Evolutionary conservation across 2,113 vertebrate genomes (phyloP).

Genomic region (Glaucidium brasilianum): DNA sequence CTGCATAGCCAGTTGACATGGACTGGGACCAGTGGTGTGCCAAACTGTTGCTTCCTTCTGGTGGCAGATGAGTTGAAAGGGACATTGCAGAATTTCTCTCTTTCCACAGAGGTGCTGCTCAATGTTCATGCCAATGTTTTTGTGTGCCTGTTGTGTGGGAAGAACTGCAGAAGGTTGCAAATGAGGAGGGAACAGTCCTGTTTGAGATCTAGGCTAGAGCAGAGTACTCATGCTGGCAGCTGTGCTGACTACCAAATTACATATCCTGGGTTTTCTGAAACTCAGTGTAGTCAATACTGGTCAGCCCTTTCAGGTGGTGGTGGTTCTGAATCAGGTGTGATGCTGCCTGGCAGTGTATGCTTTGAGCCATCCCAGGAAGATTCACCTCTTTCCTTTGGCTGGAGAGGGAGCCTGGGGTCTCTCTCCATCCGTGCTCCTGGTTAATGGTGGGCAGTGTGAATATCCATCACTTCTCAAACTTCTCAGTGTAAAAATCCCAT

Average conservation of each 20-base stretch:
- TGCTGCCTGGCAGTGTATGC: not conserved
- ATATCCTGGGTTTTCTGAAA: not conserved
- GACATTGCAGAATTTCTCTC: not conserved
- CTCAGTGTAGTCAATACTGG: not conserved
- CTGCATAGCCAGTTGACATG: fast-evolving
- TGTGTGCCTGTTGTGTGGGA: not conserved
- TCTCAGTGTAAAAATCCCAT: not conserved
- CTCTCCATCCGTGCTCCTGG: not conserved
- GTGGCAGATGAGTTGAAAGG: not conserved
- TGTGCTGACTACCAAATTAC: not conserved
- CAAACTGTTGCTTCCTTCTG: not conserved
- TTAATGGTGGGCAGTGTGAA: not conserved
- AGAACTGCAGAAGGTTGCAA: not conserved
- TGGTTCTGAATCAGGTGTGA: not conserved
- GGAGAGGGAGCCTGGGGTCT: not conserved
- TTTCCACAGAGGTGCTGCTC: not conserved
- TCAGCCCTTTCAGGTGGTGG: not conserved
- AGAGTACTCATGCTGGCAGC: not conserved
- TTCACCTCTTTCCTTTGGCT: not conserved
- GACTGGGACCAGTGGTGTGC: not conserved
- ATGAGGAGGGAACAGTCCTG: not conserved
- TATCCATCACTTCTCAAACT: not conserved
- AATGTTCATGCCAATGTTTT: not conserved
- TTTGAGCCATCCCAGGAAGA: not conserved
- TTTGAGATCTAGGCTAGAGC: not conserved